Conservation (phyloP, 1,140 invertebrate genomes). For the Nylanderia fulva region DNA sequence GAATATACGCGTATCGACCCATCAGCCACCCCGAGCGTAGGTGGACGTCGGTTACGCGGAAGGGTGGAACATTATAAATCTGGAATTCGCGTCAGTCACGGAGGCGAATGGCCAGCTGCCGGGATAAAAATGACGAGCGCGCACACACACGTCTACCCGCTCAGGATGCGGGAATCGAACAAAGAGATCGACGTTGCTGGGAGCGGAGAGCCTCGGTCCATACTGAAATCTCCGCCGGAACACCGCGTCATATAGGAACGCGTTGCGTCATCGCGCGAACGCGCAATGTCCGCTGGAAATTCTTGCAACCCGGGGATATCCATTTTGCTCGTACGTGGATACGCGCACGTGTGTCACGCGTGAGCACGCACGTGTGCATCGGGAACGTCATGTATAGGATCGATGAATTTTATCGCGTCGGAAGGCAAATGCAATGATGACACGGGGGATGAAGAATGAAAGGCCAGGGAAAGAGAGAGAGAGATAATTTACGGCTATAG, state of each 20-base stretch:
- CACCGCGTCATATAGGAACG: neutral
- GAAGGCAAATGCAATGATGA: slow-evolving; percentile 35
- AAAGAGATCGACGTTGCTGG: slow-evolving; percentile 47
- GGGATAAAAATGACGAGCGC: slow-evolving; percentile 57
- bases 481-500: slow-evolving; percentile 54
- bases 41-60: neutral
- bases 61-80: slow-evolving; percentile 57
- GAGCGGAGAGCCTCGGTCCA: neutral
- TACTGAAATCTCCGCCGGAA: neutral
- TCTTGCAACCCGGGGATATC: slow-evolving; percentile 68
- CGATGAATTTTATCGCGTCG: slow-evolving; percentile 72
- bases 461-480: neutral
- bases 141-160: slow-evolving; percentile 26
- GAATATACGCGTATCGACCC: slow-evolving; percentile 9
- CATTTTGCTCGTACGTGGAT: slow-evolving; percentile 52
- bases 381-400: slow-evolving; percentile 60
- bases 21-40: neutral
- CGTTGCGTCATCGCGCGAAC: slow-evolving; percentile 46
- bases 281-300: slow-evolving; percentile 59
- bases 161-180: slow-evolving; percentile 53
- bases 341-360: neutral
- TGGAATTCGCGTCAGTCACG: slow-evolving; percentile 52
- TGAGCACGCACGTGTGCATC: neutral
- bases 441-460: neutral
- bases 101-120: slow-evolving; percentile 37